Evolutionary conservation across 2,888 invertebrate species (phyloP), one percentile per base, ranked within the genome.

Genomic region (Allolobophora icterica): DNA sequence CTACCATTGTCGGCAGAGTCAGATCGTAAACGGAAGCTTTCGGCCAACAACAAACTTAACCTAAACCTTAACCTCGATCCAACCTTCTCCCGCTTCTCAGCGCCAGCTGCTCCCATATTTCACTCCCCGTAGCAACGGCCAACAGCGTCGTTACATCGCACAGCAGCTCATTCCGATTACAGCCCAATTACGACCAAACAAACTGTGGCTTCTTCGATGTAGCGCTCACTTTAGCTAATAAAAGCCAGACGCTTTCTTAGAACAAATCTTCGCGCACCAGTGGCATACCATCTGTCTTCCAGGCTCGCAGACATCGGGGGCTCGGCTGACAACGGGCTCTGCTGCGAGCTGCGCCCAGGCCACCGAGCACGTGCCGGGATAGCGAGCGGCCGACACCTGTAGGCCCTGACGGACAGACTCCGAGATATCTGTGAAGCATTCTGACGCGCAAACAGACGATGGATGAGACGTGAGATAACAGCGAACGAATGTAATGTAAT

Each of bases 151-250:
- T 71, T 71, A 71, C 71, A 71, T n/a, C 71, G 71, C 71, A 5
- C 4, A 71, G 1, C 71, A 71, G 71, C 30, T 71, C 71, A 71
- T n/a, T 71, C n/a, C 71, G 71, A 71, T 71, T 71, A 71, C n/a
- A 71, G 71, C 71, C 71, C 71, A 71, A 71, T 71, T 71, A 71
- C 30, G n/a, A 71, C 71, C 71, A 71, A 71, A n/a, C 71, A 71
- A 71, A 71, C 71, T 3, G 71, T 30, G 17, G 71, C 71, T 45
- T 45, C 19, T 45, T 19, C 24, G 6, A 13, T n/a, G 11, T 71
- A 71, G n/a, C 71, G n/a, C 71, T 71, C 71, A 71, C 71, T 71
- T 71, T 8, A 71, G 71, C 71, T 71, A 71, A 71, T 71, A 71
- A 71, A n/a, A 71, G 1, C 30, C 71, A 71, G n/a, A 71, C 71